These are phyloP conservation scores for Paramisgurnus dabryanus DNA, from an alignment of 2,113 vertebrate genomes.

Conservation along the genomic window DNA sequence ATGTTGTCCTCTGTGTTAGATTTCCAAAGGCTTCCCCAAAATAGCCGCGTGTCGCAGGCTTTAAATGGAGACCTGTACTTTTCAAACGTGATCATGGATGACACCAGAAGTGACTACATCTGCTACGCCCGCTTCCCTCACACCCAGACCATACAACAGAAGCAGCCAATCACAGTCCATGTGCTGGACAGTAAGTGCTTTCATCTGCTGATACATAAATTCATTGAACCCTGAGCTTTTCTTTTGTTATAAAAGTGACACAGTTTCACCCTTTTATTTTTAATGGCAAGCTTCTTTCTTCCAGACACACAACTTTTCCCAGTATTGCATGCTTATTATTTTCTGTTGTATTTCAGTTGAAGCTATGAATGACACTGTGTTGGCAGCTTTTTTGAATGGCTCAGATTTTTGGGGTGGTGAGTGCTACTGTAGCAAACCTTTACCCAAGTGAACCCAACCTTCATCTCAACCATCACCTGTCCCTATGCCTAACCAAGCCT, in stretches of 20 bases:
- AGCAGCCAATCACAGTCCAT: constrained; percentile 93
- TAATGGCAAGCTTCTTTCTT: not conserved
- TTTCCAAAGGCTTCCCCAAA: constrained; percentile 88
- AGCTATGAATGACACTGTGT: constrained; percentile 94
- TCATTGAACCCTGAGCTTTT: too few species aligned
- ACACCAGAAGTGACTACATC: constrained; percentile 92
- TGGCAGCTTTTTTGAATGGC: constrained; percentile 94
- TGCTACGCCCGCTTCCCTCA: constrained; percentile 97
- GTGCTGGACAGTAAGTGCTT: constrained; percentile 86
- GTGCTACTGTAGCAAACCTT: constrained; percentile 72
- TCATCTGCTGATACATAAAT: not conserved
- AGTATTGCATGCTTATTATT: constrained; percentile 78
- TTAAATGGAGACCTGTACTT: constrained; percentile 97
- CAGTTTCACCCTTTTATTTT: not conserved
- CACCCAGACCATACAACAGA: constrained; percentile 98
- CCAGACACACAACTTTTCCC: not conserved
- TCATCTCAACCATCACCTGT: constrained; percentile 45
- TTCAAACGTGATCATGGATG: constrained; percentile 89
- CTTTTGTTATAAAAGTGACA: not conserved
- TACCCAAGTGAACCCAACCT: constrained; percentile 62
- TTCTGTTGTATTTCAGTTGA: constrained; percentile 96
- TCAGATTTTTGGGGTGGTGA: constrained; percentile 96
- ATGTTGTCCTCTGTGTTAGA: constrained; percentile 66
- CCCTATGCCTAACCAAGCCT: constrained; percentile 68
- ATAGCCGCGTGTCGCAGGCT: constrained; percentile 89